phyloP scores from a whole-genome alignment of 2,888 invertebrate species.

The Mesoligia furuncula region DNA sequence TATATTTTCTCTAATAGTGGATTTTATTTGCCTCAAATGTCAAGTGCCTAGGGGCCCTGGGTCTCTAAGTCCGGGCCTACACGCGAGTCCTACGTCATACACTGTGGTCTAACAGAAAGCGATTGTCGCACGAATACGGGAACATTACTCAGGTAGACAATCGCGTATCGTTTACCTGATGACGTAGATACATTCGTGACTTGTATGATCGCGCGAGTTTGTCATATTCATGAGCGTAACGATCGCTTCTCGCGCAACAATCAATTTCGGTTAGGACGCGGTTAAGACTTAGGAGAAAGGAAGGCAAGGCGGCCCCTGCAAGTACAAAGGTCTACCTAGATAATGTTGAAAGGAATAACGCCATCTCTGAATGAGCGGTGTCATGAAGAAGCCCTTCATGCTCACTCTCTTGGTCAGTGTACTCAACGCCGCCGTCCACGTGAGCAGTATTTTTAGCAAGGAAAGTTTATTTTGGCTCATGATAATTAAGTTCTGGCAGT shows the following conservation, averaged over 20 bases:
- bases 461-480: background rate
- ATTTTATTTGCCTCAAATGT: background rate
- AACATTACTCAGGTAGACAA: background rate
- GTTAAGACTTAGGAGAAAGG: background rate
- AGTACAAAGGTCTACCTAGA: background rate
- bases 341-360: background rate
- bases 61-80: background rate
- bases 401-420: background rate
- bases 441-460: background rate
- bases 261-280: background rate
- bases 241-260: background rate
- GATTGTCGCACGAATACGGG: background rate
- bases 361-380: background rate
- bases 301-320: background rate
- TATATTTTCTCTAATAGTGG: background rate
- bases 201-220: too few relatives aligned
- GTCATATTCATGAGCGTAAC: background rate
- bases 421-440: background rate
- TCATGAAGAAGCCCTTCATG: background rate
- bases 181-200: background rate
- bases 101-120: background rate
- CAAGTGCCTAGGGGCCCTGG: background rate
- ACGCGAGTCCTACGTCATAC: background rate
- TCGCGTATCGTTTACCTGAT: background rate
- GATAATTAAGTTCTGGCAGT: background rate